Evolutionary conservation across 2,888 invertebrate species (phyloP), one percentile per base, ranked within the genome.

Genomic region (Nymphalis c-album): DNA sequence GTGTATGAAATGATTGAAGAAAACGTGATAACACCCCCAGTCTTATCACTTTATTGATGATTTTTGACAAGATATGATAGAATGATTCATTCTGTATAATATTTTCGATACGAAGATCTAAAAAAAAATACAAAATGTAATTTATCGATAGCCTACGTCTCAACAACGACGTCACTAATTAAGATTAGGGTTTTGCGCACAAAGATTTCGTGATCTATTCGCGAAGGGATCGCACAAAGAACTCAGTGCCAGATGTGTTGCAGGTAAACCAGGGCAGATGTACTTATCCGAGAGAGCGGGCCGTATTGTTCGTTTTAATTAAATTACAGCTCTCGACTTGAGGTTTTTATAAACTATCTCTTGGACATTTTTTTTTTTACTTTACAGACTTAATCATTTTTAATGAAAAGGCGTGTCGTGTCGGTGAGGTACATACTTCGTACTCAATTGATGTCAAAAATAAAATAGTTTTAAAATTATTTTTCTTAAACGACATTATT

Each of bases 251-350:
- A 90, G 91, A 90, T 91, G 90, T 86, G 78, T 64, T 51, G 80
- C 86, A 88, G 88, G 87, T 87, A 88, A 89, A 88, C 82, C 86
- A 83, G 90, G 73, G 85, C 89, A 90, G 90, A 89, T 91, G 91
- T 80, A 85, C 76, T 73, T 26, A 35, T 53, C 53, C 35, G 53
- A 22, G 22, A 16, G 22, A 51, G 22, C 8, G n/a, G 66, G 26
- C 22, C 71, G 71, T 74, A 80, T 85, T 86, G 85, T 84, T 78
- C 76, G 77, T 70, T 85, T 85, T 89, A 87, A 90, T 90, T 88
- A 84, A 85, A 89, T 88, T 85, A 87, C 82, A 80, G 50, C 71
- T 73, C 72, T 76, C 67, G 62, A 73, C 31, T n/a, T 53, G 51
- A 46, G 47, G 53, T 53, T 48, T 48, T 40, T 50, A 51, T 50